phyloP scores from a whole-genome alignment of 2,888 invertebrate species.

The Scrobipalpa atriplicella region DNA sequence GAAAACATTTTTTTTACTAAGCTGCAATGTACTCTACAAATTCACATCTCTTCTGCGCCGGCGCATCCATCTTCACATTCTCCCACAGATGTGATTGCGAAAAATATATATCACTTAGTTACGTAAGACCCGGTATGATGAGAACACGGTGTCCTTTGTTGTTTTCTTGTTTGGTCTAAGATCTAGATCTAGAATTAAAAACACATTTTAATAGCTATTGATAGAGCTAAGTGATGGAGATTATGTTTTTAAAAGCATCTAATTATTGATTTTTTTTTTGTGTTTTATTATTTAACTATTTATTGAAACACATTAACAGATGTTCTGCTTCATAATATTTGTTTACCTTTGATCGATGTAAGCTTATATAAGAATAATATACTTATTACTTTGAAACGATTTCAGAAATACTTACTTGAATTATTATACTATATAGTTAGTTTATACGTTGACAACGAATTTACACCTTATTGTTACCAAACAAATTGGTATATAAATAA shows the following conservation, averaged over 20 bases:
- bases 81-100: slow-evolving; percentile 13
- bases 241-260: not conserved
- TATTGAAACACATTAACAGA: too few relatives aligned
- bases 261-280: not conserved
- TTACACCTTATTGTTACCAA: too few relatives aligned
- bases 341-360: too few relatives aligned
- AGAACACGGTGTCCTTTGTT: slow-evolving; percentile 10
- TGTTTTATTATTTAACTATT: not conserved
- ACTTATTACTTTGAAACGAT: too few relatives aligned
- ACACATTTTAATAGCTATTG: slow-evolving; percentile 6
- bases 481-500: too few relatives aligned
- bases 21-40: not conserved
- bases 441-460: too few relatives aligned
- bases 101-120: slow-evolving; percentile 11
- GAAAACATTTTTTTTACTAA: not conserved
- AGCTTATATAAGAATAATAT: too few relatives aligned
- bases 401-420: too few relatives aligned
- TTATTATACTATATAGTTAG: too few relatives aligned
- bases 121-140: slow-evolving; percentile 1
- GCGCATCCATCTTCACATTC: slow-evolving; percentile 13
- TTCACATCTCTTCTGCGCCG: not conserved
- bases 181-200: slow-evolving; percentile 11
- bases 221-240: not conserved
- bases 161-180: not conserved
- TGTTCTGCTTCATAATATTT: too few relatives aligned